Conservation (phyloP, 2,888 invertebrate species). For the Leptinotarsa rubiginosa region DNA sequence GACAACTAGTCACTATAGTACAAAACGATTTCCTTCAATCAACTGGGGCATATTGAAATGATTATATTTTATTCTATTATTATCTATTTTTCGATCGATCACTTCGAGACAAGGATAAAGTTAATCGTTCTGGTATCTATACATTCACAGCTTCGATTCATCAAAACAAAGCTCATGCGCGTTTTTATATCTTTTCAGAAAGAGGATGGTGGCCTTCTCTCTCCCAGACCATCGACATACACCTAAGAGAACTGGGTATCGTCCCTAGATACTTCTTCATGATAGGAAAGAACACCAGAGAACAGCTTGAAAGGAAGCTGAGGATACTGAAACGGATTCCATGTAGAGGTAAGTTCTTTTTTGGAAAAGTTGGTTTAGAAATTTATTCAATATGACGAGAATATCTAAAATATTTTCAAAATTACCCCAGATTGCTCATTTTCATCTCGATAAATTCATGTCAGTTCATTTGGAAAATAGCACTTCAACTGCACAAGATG, state of each 20-base stretch:
- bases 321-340: constrained; percentile 65
- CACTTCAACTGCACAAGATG: no score
- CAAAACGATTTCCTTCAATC: no score
- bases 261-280: constrained; percentile 69
- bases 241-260: constrained; percentile 68
- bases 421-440: no score
- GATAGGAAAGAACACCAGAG: constrained; percentile 62
- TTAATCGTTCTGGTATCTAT: neutral
- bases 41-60: no score
- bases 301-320: constrained; percentile 65
- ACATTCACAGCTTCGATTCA: neutral
- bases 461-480: no score
- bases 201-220: constrained; percentile 70
- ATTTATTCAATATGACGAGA: neutral
- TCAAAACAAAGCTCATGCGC: neutral
- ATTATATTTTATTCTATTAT: no score
- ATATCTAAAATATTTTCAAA: neutral
- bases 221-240: constrained; percentile 67
- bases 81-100: no score
- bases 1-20: no score
- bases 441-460: no score
- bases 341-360: constrained; percentile 67
- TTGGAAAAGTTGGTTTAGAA: neutral
- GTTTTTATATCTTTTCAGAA: constrained; percentile 62
- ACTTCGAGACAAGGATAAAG: no score